phyloP scores from a whole-genome alignment of 2,113 vertebrate species.

The Periophthalmus modestus region DNA sequence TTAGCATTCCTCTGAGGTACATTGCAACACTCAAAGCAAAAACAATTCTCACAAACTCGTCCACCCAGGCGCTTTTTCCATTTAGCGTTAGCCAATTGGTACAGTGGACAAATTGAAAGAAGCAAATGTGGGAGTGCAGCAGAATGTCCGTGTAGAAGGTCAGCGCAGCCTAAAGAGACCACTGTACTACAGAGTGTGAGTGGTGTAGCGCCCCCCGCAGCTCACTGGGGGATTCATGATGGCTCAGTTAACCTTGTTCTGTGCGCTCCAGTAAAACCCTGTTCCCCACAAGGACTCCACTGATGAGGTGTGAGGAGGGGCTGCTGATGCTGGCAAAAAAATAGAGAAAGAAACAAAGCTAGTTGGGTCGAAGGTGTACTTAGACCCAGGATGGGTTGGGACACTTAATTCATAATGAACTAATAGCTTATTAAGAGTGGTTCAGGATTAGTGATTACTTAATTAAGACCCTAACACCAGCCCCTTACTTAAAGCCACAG shows the following conservation, averaged over 20 bases:
- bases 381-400: no score
- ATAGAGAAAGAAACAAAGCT: neutral
- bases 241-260: slow-evolving; percentile 26
- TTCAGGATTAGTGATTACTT: no score
- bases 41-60: neutral
- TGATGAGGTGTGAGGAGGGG: neutral
- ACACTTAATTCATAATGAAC: no score
- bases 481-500: no score
- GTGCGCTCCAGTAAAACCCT: slow-evolving; percentile 16
- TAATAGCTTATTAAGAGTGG: no score
- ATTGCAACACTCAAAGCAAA: neutral
- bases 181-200: slow-evolving; percentile 42
- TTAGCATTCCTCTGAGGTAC: neutral
- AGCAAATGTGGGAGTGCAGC: neutral
- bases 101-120: neutral
- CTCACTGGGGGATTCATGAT: slow-evolving; percentile 38
- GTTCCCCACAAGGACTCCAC: neutral
- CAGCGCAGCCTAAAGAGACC: slow-evolving; percentile 9
- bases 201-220: slow-evolving; percentile 27
- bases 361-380: no score
- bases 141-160: slow-evolving; percentile 2
- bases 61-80: neutral
- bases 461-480: no score
- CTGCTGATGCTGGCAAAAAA: neutral
- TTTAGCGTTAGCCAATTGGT: neutral